Conservation (phyloP, 2,888 invertebrate genomes). For the Eustalomyia histrio region DNA sequence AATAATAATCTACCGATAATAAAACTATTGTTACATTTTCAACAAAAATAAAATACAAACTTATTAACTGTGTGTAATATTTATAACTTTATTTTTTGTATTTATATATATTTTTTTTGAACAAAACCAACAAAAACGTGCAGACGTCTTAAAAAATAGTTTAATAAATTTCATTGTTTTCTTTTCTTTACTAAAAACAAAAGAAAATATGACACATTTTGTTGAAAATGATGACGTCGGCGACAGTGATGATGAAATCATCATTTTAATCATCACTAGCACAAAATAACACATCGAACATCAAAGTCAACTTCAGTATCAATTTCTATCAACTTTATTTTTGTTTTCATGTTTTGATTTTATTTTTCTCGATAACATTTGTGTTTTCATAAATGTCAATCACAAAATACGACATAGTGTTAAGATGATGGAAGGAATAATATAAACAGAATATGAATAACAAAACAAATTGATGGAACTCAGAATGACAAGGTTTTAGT, state of each 20-base stretch:
- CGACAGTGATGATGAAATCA: slow-evolving; percentile 12
- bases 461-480: neutral
- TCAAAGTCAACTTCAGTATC: slow-evolving; percentile 19
- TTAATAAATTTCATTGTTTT: slow-evolving; percentile 7
- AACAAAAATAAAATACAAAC: neutral
- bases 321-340: neutral
- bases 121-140: neutral
- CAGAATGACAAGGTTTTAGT: too few relatives aligned
- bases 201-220: slow-evolving; percentile 9
- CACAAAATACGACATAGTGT: slow-evolving; percentile 24
- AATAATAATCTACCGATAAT: too few relatives aligned
- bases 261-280: too few relatives aligned
- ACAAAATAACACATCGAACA: slow-evolving; percentile 2
- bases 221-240: neutral
- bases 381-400: slow-evolving; percentile 49
- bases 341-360: neutral
- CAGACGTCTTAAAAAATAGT: slow-evolving; percentile 17
- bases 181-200: slow-evolving; percentile 14
- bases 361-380: neutral
- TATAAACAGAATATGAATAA: slow-evolving; percentile 4
- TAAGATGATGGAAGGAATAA: slow-evolving; percentile 30
- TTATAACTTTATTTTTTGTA: neutral
- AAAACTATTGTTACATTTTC: too few relatives aligned
- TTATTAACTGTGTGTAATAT: neutral
- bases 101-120: neutral